Percentiles rank a stretch among this genome's conserved stretches.
Conservation (phyloP, 2,113 vertebrate genomes). For the Stegostoma tigrinum region DNA sequence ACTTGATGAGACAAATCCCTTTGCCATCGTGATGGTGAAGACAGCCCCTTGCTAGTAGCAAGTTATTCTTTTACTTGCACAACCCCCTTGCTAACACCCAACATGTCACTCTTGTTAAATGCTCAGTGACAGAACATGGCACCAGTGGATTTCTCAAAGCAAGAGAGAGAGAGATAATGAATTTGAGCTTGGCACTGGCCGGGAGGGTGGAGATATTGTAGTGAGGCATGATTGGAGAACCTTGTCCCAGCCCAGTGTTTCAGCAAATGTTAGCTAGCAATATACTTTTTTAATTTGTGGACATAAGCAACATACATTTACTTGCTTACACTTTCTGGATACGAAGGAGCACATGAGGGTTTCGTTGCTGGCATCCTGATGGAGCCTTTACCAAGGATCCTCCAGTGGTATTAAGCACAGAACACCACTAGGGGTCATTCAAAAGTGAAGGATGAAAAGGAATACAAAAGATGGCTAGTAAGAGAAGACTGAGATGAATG, state of each 20-base stretch:
- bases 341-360: not conserved
- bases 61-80: not conserved
- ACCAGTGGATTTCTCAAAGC: not conserved
- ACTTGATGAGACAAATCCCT: not conserved
- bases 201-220: not conserved
- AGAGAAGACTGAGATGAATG: not conserved
- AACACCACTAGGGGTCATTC: not conserved
- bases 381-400: not conserved
- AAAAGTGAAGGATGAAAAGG: not conserved
- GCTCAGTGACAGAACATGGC: not conserved
- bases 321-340: not conserved
- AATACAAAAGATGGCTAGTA: not conserved
- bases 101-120: not conserved
- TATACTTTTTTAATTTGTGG: not conserved
- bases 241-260: not conserved
- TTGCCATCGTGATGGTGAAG: not conserved
- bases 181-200: not conserved
- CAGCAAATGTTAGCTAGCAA: not conserved
- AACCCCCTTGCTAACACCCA: not conserved
- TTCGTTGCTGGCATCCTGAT: not conserved
- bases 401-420: not conserved
- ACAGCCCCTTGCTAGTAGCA: not conserved
- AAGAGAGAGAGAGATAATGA: not conserved
- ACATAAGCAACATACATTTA: not conserved
- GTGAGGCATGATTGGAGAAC: not conserved